Base-by-base conservation (phyloP, 2,797 vertebrate species). In the Apogon hyalosoma region DNA sequence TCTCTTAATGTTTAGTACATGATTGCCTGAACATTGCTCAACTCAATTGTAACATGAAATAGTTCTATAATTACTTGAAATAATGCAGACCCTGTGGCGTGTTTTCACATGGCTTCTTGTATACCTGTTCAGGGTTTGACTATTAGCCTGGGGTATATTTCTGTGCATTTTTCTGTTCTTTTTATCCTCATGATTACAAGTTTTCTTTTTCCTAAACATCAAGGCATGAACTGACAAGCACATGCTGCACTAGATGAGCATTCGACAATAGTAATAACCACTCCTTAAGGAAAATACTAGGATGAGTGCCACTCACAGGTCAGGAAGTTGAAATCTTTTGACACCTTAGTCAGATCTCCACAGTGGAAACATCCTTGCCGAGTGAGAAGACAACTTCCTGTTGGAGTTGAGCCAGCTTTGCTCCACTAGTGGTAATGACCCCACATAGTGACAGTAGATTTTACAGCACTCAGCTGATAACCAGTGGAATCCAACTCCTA, bases 61-160 rank as follows among this genome's bases (percentile, higher is more conserved):
- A 77, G 56, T 72, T 82, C 41, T 69, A 54, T 85, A 83, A 90
- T 86, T 82, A 52, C 73, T 77, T 72, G 36, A 76, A 86, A 85
- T 85, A 78, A 73, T 83, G 75, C 62, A 75, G 72, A 78, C 39
- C 50, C 52, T 45, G 16, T 75, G 81, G 77, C 90, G 54, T 88
- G 89, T 91, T 90, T 85, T 72, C 77, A 91, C 92, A 87, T 60
- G 87, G 86, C 71, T 73, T 63, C 68, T 80, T 77, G 72, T 73
- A 67, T 69, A 75, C 40, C 54, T 53, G 47, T 59, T 61, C 52
- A 43, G 28, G 15, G 61, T 82, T 65, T 60, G n/a, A 58, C 21
- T 66, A 64, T 49, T 83, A 0, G 82, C 92, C 91, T 65, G 67
- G 60, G 88, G 86, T 84, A 72, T 64, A 63, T 73, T 68, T 81